Percentiles rank a stretch among this genome's conserved stretches.
phyloP scores from a whole-genome alignment of 2,113 vertebrate genomes.

The Egretta garzetta region DNA sequence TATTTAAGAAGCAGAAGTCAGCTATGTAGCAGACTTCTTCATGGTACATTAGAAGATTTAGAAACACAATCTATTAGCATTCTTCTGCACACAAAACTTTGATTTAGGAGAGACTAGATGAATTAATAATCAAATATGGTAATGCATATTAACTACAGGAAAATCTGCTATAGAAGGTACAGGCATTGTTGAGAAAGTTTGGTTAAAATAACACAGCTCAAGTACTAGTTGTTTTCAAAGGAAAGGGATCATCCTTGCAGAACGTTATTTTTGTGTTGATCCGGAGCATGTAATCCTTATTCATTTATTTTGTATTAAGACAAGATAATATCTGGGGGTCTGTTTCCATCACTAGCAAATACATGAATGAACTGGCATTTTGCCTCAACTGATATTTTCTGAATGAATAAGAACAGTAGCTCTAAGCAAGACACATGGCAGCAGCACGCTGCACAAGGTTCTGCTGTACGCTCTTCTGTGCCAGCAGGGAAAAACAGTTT shows the following conservation, averaged over 20 bases:
- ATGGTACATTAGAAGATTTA: conserved; percentile 53
- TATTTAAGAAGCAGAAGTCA: conserved; percentile 60
- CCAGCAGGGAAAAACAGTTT: not conserved
- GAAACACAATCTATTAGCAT: conserved; percentile 62
- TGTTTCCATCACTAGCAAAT: not conserved
- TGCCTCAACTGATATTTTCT: not conserved
- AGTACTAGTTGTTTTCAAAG: not conserved
- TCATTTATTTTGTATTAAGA: not conserved
- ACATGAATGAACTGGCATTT: conserved; percentile 3
- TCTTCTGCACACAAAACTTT: conserved; percentile 47
- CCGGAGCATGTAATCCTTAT: not conserved
- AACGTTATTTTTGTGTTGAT: not conserved
- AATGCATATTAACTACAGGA: conserved; percentile 64
- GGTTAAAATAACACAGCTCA: conserved; percentile 23
- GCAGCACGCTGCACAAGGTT: not conserved
- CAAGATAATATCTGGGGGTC: not conserved
- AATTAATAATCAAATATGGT: conserved; percentile 68
- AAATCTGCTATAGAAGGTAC: not conserved
- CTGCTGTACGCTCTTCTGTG: not conserved
- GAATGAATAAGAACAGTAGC: not conserved
- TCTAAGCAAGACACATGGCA: not conserved
- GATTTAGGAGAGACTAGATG: conserved; percentile 56
- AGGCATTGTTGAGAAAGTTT: not conserved
- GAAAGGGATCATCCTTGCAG: not conserved
- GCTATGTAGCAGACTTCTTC: conserved; percentile 1